A percentile compares a stretch with the other conserved stretches of the same genome.
phyloP scores from a whole-genome alignment of 2,888 invertebrate genomes.

The Tortrix viridana region DNA sequence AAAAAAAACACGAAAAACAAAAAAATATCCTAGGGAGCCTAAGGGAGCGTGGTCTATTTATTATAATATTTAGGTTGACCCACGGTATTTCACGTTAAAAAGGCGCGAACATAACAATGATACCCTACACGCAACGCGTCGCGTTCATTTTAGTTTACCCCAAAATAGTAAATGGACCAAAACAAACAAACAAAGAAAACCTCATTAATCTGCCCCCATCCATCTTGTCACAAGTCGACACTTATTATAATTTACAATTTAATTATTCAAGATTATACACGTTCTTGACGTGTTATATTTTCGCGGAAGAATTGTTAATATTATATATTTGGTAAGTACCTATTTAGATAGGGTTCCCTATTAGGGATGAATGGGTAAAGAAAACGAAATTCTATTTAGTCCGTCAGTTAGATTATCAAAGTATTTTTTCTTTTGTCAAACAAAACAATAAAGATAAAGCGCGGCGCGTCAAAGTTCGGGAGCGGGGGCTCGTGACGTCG shows the following conservation, averaged over 20 bases:
- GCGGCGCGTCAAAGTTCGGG: no score
- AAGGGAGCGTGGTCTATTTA: no score
- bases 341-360: background rate
- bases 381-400: no score
- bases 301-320: background rate
- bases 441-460: no score
- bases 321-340: no score
- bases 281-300: background rate
- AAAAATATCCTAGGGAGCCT: no score
- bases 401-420: no score
- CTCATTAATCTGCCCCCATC: conserved; percentile 10
- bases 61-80: no score
- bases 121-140: background rate
- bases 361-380: no score
- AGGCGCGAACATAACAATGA: background rate
- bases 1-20: no score
- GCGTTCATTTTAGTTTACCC: background rate
- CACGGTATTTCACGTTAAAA: background rate
- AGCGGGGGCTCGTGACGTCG: no score
- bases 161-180: background rate
- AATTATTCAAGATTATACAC: conserved; percentile 20
- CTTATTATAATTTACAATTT: conserved; percentile 27
- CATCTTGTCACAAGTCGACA: conserved; percentile 28
- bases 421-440: no score
- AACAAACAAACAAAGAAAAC: conserved; percentile 9